Base-by-base conservation (phyloP, 2,797 vertebrate genomes). In the Mormyrops attenuatus region DNA sequence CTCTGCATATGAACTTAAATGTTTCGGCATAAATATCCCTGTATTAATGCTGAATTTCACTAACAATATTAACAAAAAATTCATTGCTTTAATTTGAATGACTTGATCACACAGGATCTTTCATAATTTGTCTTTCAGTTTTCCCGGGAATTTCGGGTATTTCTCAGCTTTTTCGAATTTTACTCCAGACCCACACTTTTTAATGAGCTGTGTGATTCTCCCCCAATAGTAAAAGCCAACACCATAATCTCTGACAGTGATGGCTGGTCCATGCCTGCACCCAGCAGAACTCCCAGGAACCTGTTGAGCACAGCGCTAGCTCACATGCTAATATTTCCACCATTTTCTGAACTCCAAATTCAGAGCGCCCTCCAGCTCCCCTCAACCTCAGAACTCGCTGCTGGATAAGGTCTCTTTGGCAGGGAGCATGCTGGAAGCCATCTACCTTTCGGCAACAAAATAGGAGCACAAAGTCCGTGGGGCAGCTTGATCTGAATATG, bases 201-300 rank as follows among this genome's bases (percentile, higher is more conserved):
- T 20, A 47, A 82, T 44, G 30, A 41, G 41, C 15, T 82, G 20
- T n/a, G 41, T 38, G 30, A 44, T 47, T 82, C 38, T 41, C 73
- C 73, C 73, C 73, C 38, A 44, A 20, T 15, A n/a, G 17, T 47
- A 44, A 47, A 82, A 82, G 41, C 30, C 69, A 38, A 38, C 30
- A 73, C 34, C 69, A 38, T 0, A 73, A 15, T 73, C 30, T 73
- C 30, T 73, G 66, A 30, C 66, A 73, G 66, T 34, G 9, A 69
- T 4, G 63, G 63, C 63, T 69, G 63, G 5, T 38, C 69, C 13
- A 77, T 80, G 17, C 17, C 38, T 80, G 77, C 20, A 82, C 41
- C 41, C 77, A 82, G 41, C 77, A 82, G 77, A 82, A 82, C 38
- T n/a, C 77, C 6, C 77, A 47, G 77, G 77, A 82, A 82, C 77